These are phyloP conservation scores for Scolanthus callimorphus DNA, from an alignment of 92 coral and sea anemone species.

Conservation along the genomic window DNA sequence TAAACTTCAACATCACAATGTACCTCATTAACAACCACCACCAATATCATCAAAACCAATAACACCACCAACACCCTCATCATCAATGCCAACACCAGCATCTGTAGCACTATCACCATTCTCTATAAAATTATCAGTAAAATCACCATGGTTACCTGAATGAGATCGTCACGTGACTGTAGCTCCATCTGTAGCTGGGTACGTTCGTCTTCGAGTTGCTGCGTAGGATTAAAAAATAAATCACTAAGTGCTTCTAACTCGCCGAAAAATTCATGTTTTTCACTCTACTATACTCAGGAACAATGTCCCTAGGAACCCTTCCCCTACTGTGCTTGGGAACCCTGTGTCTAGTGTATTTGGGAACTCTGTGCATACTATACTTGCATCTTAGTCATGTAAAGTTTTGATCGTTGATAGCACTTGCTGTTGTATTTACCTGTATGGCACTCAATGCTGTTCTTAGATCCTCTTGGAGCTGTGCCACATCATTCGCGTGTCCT, in stretches of 20 bases:
- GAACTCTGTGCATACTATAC: no score
- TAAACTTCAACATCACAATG: no score
- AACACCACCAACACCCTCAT: background rate
- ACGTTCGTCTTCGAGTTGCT: conserved; percentile 81
- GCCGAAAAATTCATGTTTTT: no score
- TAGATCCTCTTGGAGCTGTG: conserved; percentile 73
- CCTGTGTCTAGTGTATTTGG: no score
- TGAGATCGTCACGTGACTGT: conserved; percentile 80
- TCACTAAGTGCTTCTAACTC: no score
- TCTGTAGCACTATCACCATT: background rate
- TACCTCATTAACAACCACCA: no score
- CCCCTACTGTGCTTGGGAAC: no score
- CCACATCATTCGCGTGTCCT: conserved; percentile 62
- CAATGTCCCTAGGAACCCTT: no score
- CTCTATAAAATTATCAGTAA: background rate
- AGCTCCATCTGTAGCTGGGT: conserved; percentile 69
- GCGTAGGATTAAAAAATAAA: background rate
- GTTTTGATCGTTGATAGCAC: no score
- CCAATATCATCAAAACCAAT: background rate
- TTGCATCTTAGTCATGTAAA: no score
- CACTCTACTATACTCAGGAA: no score
- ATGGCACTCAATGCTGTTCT: conserved; percentile 45
- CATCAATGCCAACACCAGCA: background rate
- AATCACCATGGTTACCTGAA: conserved; percentile 58
- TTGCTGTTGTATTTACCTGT: conserved; percentile 47